Conservation (phyloP, 2,888 invertebrate genomes). For the Drosophila multiciliata region DNA sequence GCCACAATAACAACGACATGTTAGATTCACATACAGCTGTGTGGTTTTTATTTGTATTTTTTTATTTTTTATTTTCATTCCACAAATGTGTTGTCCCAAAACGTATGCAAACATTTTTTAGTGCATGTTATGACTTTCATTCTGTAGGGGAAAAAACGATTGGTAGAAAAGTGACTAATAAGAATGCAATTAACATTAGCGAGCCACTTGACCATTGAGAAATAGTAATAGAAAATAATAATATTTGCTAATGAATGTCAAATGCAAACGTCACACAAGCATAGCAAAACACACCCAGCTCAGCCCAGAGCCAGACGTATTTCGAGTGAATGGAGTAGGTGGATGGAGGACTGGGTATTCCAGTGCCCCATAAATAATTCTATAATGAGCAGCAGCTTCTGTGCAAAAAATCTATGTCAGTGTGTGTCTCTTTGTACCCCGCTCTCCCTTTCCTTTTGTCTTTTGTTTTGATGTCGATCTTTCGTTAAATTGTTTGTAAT, state of each 20-base stretch:
- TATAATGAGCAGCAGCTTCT: slow-evolving; percentile 10
- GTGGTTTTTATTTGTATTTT: slow-evolving; percentile 6
- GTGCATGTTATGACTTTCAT: slow-evolving; percentile 40
- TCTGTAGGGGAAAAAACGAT: slow-evolving; percentile 30
- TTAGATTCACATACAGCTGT: slow-evolving; percentile 44
- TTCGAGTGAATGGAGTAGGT: not conserved
- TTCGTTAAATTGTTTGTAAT: slow-evolving; percentile 36
- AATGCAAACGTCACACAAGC: slow-evolving; percentile 18
- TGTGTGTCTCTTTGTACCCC: not conserved
- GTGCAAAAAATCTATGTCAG: slow-evolving; percentile 30
- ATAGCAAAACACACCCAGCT: slow-evolving; percentile 9
- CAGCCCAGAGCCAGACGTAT: slow-evolving; percentile 1
- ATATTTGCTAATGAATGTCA: slow-evolving; percentile 34
- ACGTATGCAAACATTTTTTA: slow-evolving; percentile 24
- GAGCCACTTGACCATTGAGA: slow-evolving; percentile 17
- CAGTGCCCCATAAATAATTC: slow-evolving; percentile 17
- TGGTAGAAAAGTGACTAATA: slow-evolving; percentile 51
- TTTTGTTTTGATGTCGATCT: slow-evolving; percentile 37
- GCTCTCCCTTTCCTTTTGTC: not conserved
- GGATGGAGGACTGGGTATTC: not conserved
- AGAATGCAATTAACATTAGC: slow-evolving; percentile 36
- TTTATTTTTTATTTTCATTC: slow-evolving; percentile 9
- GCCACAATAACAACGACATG: slow-evolving; percentile 24
- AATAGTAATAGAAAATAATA: slow-evolving; percentile 22
- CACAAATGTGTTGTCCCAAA: slow-evolving; percentile 29